Percentiles rank a stretch among this genome's conserved stretches.
phyloP scores from a whole-genome alignment of 2,113 vertebrate species.

The Opisthocomus hoazin region DNA sequence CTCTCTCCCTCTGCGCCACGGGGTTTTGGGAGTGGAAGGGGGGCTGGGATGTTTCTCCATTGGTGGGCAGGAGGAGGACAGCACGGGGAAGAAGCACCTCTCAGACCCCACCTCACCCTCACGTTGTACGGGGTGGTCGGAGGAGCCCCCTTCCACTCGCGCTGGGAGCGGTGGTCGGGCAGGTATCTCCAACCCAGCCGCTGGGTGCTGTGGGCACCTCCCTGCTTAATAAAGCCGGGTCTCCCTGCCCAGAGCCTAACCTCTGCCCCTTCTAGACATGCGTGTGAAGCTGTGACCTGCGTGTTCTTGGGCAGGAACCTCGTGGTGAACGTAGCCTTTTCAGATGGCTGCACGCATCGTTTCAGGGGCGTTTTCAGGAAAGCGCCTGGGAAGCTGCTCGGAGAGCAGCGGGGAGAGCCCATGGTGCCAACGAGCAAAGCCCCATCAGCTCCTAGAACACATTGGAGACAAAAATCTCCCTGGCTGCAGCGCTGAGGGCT shows the following conservation, averaged over 20 bases:
- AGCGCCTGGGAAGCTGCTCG: too few relatives aligned
- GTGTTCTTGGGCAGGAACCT: fast-evolving
- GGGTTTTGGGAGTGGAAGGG: background rate
- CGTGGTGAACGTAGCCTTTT: fast-evolving
- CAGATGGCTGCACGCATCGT: background rate
- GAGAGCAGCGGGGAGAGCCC: background rate
- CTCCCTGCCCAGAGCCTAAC: background rate
- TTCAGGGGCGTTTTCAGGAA: background rate
- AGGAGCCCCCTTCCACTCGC: fast-evolving
- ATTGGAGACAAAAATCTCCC: background rate
- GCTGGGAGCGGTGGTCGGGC: fast-evolving
- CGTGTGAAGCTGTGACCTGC: fast-evolving
- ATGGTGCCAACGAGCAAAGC: background rate
- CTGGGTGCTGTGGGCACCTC: fast-evolving
- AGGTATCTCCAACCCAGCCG: background rate
- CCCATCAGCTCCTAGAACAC: background rate
- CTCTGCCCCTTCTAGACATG: background rate
- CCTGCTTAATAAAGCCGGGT: background rate
- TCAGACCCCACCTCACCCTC: background rate
- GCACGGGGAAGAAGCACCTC: background rate
- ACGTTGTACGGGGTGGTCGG: fast-evolving
- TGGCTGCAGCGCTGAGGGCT: background rate
- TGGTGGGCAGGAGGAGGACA: background rate
- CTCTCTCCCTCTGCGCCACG: fast-evolving
- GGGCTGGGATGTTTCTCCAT: too few relatives aligned